Conservation (phyloP, 2,797 vertebrate genomes). For the Silurus aristotelis region DNA sequence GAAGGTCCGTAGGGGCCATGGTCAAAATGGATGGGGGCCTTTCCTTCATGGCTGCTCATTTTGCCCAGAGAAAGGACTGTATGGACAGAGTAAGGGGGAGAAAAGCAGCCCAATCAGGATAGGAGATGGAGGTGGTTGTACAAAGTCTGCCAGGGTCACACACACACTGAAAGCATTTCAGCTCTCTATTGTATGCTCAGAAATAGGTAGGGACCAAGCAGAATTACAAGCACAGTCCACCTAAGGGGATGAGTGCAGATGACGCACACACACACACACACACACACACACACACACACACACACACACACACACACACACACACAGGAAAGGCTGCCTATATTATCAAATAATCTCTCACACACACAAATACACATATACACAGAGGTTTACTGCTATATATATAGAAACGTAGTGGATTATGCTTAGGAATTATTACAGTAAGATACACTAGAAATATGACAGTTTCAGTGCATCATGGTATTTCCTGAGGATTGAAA, state of each 20-base stretch:
- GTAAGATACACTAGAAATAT: not conserved
- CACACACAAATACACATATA: conserved; percentile 2
- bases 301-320: not conserved
- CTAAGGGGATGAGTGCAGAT: conserved; percentile 25
- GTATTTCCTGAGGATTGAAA: not conserved
- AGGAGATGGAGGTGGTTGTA: conserved; percentile 55
- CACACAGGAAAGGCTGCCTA: conserved; percentile 10
- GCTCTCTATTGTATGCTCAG: conserved; percentile 45
- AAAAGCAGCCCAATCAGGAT: conserved; percentile 57
- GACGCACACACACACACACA: not conserved
- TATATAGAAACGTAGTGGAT: not conserved
- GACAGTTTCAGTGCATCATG: not conserved
- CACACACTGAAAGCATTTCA: conserved; percentile 49
- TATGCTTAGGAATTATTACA: not conserved
- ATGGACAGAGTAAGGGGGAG: conserved; percentile 41
- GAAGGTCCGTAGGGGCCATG: conserved; percentile 44
- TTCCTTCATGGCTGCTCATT: conserved; percentile 52
- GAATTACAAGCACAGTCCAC: conserved; percentile 38
- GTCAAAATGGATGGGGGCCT: conserved; percentile 50
- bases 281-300: not conserved
- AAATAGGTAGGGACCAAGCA: conserved; percentile 49
- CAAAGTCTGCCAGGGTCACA: conserved; percentile 50
- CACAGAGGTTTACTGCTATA: not conserved
- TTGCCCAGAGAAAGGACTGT: conserved; percentile 49
- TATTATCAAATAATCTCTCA: conserved; percentile 9